A percentile compares a stretch with the other conserved stretches of the same genome.
phyloP scores from a whole-genome alignment of 2,113 vertebrate genomes.

The Lagopus muta region DNA sequence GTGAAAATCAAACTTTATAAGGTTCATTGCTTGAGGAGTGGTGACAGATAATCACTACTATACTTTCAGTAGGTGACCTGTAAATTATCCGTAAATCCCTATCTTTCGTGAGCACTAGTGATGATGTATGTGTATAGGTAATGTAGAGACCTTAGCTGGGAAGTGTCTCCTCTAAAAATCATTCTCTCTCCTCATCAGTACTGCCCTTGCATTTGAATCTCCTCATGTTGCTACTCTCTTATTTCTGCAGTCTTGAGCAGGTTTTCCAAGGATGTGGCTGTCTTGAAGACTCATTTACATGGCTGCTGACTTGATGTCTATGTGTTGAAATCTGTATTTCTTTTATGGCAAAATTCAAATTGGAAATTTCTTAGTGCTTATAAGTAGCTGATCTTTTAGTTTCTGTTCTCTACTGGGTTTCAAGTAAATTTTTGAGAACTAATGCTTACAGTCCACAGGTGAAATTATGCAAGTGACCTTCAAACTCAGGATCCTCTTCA shows the following conservation, averaged over 20 bases:
- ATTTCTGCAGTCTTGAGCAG: not conserved
- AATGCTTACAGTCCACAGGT: not conserved
- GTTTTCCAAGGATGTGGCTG: not conserved
- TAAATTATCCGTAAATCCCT: not conserved
- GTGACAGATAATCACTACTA: not conserved
- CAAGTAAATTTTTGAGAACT: not conserved
- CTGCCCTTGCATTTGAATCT: not conserved
- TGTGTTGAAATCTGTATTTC: not conserved
- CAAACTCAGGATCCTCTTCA: not conserved
- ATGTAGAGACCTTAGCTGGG: not conserved
- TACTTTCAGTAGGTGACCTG: not conserved
- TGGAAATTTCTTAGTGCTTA: not conserved
- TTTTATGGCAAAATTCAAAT: not conserved
- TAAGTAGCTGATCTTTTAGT: not conserved
- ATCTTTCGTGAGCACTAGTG: not conserved
- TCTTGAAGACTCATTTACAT: not conserved
- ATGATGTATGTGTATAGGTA: not conserved
- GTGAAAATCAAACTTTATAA: not conserved
- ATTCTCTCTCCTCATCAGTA: not conserved
- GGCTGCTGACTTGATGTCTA: not conserved
- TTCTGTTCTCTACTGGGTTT: not conserved
- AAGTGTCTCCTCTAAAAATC: not conserved
- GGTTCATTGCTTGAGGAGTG: not conserved
- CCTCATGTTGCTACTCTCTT: not conserved
- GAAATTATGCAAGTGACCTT: slow-evolving; percentile 14